These are phyloP conservation scores for Physella acuta DNA, from an alignment of 1,140 invertebrate genomes.

Conservation along the genomic window DNA sequence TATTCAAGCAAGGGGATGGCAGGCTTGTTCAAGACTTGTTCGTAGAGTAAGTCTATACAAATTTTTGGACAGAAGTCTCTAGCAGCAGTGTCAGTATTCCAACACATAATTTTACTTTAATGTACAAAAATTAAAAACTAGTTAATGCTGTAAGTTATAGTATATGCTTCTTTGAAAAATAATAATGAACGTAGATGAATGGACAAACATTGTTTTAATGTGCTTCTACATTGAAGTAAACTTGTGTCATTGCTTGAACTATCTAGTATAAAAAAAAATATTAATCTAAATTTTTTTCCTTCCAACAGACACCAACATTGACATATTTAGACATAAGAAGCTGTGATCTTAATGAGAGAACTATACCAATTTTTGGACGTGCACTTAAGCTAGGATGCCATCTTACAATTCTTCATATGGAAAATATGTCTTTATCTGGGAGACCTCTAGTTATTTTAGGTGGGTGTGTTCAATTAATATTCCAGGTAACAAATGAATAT, in stretches of 20 bases:
- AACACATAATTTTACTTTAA: no score
- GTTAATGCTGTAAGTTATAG: no score
- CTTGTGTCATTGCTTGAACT: not conserved
- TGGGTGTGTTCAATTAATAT: no score
- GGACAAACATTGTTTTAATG: not conserved
- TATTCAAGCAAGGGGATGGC: constrained; percentile 77
- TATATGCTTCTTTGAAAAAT: not conserved
- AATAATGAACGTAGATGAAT: not conserved
- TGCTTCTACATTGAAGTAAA: not conserved
- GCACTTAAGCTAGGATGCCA: constrained; percentile 70
- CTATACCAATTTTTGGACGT: constrained; percentile 71
- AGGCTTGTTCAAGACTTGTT: constrained; percentile 76
- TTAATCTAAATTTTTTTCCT: constrained; percentile 22
- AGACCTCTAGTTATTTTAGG: constrained; percentile 70
- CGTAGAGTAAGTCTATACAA: constrained; percentile 74
- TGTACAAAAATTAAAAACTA: no score
- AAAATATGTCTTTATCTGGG: constrained; percentile 72
- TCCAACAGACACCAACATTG: constrained; percentile 70
- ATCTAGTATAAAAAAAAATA: not conserved
- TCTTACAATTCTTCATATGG: constrained; percentile 73
- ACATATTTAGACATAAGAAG: constrained; percentile 71
- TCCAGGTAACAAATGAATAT: no score
- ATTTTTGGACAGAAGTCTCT: no score
- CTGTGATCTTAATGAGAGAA: constrained; percentile 70
- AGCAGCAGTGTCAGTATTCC: no score